Percentiles rank a stretch among this genome's conserved stretches.
Evolutionary conservation across 2,113 vertebrate genomes (phyloP).

Genomic region (Lepus europaeus): DNA sequence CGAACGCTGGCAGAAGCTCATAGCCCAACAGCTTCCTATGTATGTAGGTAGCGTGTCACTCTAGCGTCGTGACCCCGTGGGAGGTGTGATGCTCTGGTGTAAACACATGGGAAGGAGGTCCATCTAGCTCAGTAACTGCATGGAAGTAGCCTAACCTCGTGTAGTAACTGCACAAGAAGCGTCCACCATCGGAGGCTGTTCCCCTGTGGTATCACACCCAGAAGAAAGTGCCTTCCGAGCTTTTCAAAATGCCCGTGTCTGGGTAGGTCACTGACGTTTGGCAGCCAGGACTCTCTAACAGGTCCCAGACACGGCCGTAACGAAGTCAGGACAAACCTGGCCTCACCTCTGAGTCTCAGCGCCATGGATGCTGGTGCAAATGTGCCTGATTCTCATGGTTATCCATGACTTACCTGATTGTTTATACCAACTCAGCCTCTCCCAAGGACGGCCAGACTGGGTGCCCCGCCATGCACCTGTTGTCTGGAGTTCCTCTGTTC

Average conservation of each 20-base stretch:
- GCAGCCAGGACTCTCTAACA: background rate
- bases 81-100: too few species aligned
- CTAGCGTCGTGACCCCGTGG: too few species aligned
- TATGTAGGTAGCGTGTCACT: too few species aligned
- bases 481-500: background rate
- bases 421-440: rapidly evolving
- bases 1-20: background rate
- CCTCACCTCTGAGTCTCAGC: background rate
- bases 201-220: rapidly evolving
- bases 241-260: too few species aligned
- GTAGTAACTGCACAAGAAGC: too few species aligned
- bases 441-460: rapidly evolving
- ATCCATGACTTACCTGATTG: background rate
- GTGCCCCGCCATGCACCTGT: rapidly evolving
- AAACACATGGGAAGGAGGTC: rapidly evolving
- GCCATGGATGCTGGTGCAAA: rapidly evolving
- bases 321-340: background rate
- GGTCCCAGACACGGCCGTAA: rapidly evolving
- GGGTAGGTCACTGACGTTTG: rapidly evolving
- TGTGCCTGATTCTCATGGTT: rapidly evolving
- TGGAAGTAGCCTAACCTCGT: too few species aligned
- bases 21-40: too few species aligned
- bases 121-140: too few species aligned
- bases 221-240: rapidly evolving
- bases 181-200: too few species aligned